Conservation (phyloP, 2,113 vertebrate species). For the Cyprinus carpio region DNA sequence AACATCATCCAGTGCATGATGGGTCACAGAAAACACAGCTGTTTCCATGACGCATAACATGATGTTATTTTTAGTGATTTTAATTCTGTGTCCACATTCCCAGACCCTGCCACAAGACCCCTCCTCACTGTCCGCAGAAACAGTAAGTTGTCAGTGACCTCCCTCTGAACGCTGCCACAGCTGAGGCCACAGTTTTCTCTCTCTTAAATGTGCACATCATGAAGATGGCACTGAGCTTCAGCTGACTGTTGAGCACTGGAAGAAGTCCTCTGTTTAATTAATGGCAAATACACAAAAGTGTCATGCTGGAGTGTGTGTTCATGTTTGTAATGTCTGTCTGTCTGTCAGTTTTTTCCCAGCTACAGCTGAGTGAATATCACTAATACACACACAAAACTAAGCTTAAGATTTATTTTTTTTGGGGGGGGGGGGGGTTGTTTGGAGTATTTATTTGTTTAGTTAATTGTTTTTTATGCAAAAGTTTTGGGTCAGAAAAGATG, state of each 20-base stretch:
- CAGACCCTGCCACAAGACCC: constrained; percentile 57
- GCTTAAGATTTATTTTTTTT: neutral
- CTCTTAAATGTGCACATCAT: neutral
- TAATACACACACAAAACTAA: neutral
- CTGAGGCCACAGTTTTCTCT: neutral
- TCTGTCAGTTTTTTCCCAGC: neutral
- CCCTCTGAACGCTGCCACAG: neutral
- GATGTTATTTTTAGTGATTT: constrained; percentile 32
- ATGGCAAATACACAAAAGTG: neutral
- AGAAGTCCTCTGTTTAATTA: neutral
- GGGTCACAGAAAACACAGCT: neutral
- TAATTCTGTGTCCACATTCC: constrained; percentile 55
- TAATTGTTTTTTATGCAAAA: neutral
- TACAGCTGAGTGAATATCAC: constrained; percentile 21
- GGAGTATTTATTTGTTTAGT: too few relatives aligned
- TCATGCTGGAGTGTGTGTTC: neutral
- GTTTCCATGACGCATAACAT: constrained; percentile 2
- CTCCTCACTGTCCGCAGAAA: constrained; percentile 51
- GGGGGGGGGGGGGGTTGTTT: too few relatives aligned
- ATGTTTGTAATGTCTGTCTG: neutral
- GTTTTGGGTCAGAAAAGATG: neutral
- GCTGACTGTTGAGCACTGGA: neutral
- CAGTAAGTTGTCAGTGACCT: constrained; percentile 50
- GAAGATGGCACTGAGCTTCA: neutral
- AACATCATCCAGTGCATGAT: constrained; percentile 3